A percentile compares a stretch with the other conserved stretches of the same genome.
Evolutionary conservation across 2,888 invertebrate genomes (phyloP).

Genomic region (Synanthedon myopaeformis): DNA sequence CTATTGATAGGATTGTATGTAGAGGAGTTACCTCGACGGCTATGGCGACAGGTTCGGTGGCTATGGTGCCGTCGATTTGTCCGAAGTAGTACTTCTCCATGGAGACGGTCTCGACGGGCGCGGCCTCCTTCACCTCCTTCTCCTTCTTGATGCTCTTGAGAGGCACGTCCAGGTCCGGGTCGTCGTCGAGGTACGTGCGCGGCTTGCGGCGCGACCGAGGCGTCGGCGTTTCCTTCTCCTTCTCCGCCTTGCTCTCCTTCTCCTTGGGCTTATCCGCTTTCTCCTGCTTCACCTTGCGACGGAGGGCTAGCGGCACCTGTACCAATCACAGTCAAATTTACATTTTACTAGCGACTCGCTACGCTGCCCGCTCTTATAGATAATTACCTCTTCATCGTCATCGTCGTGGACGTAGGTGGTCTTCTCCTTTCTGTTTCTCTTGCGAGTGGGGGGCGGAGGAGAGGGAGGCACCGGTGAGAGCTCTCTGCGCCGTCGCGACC

Average conservation of each 20-base stretch:
- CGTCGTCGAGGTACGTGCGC: constrained; percentile 40
- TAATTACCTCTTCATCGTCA: constrained; percentile 50
- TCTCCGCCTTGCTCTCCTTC: constrained; percentile 24
- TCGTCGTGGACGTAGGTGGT: constrained; percentile 38
- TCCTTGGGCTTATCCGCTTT: constrained; percentile 17
- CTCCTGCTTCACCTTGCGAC: constrained; percentile 57
- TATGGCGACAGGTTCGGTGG: constrained; percentile 27
- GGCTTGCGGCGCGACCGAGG: constrained; percentile 38
- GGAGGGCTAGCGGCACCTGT: constrained; percentile 47
- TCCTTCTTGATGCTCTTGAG: constrained; percentile 57
- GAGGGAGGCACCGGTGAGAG: constrained; percentile 42
- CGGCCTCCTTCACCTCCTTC: constrained; percentile 20
- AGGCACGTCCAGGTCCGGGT: constrained; percentile 41
- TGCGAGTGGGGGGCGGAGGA: constrained; percentile 37
- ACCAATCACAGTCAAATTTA: neutral
- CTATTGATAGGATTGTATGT: no score
- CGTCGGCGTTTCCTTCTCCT: constrained; percentile 13
- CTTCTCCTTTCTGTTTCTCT: constrained; percentile 47
- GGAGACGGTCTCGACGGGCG: constrained; percentile 61
- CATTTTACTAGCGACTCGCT: neutral
- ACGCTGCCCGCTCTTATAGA: neutral
- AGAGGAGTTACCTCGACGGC: constrained; percentile 43
- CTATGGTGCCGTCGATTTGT: constrained; percentile 41
- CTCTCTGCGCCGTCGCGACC: constrained; percentile 65
- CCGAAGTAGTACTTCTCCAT: constrained; percentile 77